phyloP scores from a whole-genome alignment of 2,797 vertebrate genomes.

The Presbytis comata region DNA sequence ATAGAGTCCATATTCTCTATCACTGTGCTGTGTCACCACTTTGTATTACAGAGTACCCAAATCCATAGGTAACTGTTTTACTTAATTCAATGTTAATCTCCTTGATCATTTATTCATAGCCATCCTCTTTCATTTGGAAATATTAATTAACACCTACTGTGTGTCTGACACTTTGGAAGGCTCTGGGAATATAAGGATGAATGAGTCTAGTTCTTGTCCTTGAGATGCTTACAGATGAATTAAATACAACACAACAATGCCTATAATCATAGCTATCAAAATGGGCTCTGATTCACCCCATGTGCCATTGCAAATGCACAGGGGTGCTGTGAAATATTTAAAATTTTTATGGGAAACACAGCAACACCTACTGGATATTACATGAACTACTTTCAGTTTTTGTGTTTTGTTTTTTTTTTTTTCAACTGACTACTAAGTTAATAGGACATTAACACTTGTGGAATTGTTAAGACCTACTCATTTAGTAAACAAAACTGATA shows the following conservation, averaged over 20 bases:
- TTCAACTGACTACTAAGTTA: not conserved
- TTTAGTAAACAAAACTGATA: not conserved
- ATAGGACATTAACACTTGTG: not conserved
- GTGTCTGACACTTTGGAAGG: not conserved
- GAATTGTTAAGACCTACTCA: not conserved
- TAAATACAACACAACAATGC: not conserved
- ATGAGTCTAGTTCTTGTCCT: not conserved
- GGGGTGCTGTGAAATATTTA: not conserved
- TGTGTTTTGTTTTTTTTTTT: not conserved
- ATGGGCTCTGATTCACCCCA: not conserved
- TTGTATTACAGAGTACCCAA: not conserved
- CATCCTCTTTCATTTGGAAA: not conserved
- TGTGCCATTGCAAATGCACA: not conserved
- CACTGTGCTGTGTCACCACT: not conserved
- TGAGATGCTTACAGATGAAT: not conserved
- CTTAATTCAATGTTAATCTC: not conserved
- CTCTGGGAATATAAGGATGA: not conserved
- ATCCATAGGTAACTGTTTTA: not conserved
- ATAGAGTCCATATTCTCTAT: not conserved
- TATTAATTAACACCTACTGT: not conserved
- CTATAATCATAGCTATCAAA: not conserved
- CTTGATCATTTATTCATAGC: not conserved
- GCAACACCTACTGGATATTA: not conserved
- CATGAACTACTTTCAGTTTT: not conserved
- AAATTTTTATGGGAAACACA: not conserved